Evolutionary conservation across 2,888 invertebrate species (phyloP).

Genomic region (Nemurella pictetii): DNA sequence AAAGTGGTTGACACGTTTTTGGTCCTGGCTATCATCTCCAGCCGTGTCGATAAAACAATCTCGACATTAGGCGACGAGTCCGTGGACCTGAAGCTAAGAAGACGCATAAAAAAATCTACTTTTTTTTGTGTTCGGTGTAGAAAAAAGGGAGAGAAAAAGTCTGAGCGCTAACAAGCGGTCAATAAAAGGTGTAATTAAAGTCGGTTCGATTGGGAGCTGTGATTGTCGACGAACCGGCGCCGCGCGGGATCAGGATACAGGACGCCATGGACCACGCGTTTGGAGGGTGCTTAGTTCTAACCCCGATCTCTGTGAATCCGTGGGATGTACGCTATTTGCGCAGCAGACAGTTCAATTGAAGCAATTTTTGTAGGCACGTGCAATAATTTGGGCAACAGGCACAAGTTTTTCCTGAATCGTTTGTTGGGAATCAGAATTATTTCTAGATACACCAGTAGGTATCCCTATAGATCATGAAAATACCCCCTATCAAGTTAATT

Average conservation of each 20-base stretch:
- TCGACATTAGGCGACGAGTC: background rate
- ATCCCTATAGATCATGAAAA: background rate
- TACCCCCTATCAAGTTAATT: background rate
- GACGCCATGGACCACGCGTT: background rate
- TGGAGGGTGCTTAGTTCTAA: too few species aligned
- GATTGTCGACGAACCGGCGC: conserved; percentile 23
- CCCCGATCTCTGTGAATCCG: too few species aligned
- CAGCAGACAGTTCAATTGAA: too few species aligned
- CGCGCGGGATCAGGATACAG: background rate
- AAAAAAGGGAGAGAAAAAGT: background rate
- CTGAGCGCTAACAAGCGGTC: conserved; percentile 5
- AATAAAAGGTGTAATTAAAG: conserved; percentile 36
- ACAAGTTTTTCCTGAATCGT: too few species aligned
- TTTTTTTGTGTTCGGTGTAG: background rate
- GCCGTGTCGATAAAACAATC: conserved; percentile 17
- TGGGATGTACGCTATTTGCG: too few species aligned
- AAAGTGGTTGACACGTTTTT: background rate
- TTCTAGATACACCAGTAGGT: too few species aligned
- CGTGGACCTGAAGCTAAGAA: background rate
- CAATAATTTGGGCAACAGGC: too few species aligned
- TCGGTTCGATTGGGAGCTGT: conserved; percentile 18
- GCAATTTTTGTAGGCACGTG: too few species aligned
- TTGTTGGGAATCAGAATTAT: too few species aligned
- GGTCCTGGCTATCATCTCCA: conserved; percentile 4
- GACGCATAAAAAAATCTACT: background rate